phyloP scores from a whole-genome alignment of 2,888 invertebrate species.

The Phytoseiulus persimilis region DNA sequence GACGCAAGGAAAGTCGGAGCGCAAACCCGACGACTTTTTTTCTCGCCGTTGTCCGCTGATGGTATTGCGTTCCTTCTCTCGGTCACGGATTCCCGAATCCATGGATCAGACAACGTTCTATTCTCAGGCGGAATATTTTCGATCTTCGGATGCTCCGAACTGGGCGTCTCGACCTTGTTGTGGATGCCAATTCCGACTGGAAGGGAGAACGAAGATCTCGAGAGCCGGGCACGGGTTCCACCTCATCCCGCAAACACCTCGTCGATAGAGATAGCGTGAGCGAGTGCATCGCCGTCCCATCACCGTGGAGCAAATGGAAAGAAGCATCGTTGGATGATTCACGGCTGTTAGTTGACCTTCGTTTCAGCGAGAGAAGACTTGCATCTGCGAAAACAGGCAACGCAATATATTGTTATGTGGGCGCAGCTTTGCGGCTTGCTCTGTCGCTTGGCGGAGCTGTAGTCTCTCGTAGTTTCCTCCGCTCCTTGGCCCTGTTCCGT shows the following conservation, averaged over 20 bases:
- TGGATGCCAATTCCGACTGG: too few species aligned
- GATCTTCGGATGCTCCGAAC: too few species aligned
- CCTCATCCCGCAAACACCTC: neutral
- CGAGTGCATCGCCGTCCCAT: neutral
- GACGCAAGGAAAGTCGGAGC: too few species aligned
- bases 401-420: neutral
- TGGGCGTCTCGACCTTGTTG: too few species aligned
- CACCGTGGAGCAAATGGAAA: neutral
- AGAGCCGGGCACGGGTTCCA: neutral
- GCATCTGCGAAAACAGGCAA: neutral
- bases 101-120: too few species aligned
- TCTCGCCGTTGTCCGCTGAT: too few species aligned
- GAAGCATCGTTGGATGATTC: neutral
- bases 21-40: too few species aligned
- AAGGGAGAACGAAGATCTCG: neutral
- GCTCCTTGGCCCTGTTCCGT: neutral
- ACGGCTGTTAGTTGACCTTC: neutral
- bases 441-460: neutral
- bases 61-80: too few species aligned
- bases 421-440: neutral
- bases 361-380: neutral
- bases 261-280: neutral
- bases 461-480: neutral
- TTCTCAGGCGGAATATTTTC: too few species aligned
- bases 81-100: too few species aligned